Evolutionary conservation across 2,888 invertebrate genomes (phyloP), one percentile per base, ranked within the genome.

Genomic region (Microctonus aethiopoides): DNA sequence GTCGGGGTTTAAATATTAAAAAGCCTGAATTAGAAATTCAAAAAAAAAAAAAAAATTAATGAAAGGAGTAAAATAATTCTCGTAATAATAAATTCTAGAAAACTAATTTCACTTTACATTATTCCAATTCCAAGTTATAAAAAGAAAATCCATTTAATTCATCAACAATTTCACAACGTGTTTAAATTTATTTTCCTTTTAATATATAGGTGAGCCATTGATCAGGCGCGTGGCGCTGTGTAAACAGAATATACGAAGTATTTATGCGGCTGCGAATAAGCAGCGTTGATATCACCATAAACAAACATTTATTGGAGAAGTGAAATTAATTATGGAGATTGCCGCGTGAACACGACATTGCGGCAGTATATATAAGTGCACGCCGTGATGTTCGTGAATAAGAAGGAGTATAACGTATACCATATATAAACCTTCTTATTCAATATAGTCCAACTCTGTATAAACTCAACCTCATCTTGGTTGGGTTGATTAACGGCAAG

Each of bases 261-360:
- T 13, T 41, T 46, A 62, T 46, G 46, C 39, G 46, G 26, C 39
- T 67, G 66, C 65, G 68, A 71, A 70, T 46, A 41, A 46, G 65
- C 59, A 22, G 16, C 16, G 61, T 66, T 52, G 46, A 70, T 56
- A 70, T 71, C 46, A 60, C 61, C 66, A 64, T 73, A 75, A 71
- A 73, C 73, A 73, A 73, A 75, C 72, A 73, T 73, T 75, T 73
- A 75, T 75, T 70, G 67, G 70, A 71, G 72, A 74, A 76, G 74
- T 76, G 76, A 76, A 76, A 76, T 75, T 73, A 71, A 75, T 75
- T 75, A 75, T 70, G 71, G 67, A 62, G 56, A 70, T 70, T 66
- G 68, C 68, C 62, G 69, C 26, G 67, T 65, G 64, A 73, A 73
- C 72, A 75, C 67, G 62, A 71, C 72, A 69, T 60, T 54, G 20